phyloP scores from a whole-genome alignment of 2,888 invertebrate species.

The Bellardia pandia region DNA sequence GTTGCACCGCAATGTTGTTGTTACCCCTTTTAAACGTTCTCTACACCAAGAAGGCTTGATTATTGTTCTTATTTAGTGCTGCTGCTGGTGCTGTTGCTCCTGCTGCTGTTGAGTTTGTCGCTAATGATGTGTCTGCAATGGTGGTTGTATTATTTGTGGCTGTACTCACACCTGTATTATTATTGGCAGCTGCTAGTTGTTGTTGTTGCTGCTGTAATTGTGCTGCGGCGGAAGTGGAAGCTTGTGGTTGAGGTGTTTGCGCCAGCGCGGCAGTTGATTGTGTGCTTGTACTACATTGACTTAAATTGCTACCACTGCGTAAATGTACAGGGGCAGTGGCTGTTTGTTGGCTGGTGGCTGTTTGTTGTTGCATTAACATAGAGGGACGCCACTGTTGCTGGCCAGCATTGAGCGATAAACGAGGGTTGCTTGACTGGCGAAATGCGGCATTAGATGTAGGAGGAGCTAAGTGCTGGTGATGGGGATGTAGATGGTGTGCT shows the following conservation, averaged over 20 bases:
- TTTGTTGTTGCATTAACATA: constrained; percentile 68
- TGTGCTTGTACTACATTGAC: constrained; percentile 83
- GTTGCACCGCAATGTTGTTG: constrained; percentile 40
- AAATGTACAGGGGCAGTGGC: constrained; percentile 81
- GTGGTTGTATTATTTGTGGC: constrained; percentile 69
- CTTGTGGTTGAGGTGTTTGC: constrained; percentile 77
- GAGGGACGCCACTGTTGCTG: constrained; percentile 76
- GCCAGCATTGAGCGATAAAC: constrained; percentile 66
- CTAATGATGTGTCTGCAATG: constrained; percentile 66
- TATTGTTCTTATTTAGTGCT: constrained; percentile 77
- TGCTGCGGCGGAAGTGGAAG: constrained; percentile 75
- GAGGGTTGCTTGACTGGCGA: constrained; percentile 74
- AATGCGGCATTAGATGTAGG: constrained; percentile 62
- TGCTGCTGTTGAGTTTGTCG: constrained; percentile 70
- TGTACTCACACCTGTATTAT: constrained; percentile 74
- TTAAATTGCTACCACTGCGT: constrained; percentile 82
- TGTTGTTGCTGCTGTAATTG: constrained; percentile 72
- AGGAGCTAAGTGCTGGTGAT: constrained; percentile 76
- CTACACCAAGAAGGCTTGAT: constrained; percentile 83
- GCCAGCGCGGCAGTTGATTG: constrained; percentile 81
- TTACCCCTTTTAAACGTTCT: constrained; percentile 49
- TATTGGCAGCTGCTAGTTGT: constrained; percentile 71
- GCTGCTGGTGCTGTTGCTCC: constrained; percentile 66
- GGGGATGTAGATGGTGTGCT: constrained; percentile 75
- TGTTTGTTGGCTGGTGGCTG: constrained; percentile 72